These are phyloP conservation scores for Haliclona indistincta DNA, from an alignment of 37 sponge, comb jelly and placozoan species.

Conservation along the genomic window DNA sequence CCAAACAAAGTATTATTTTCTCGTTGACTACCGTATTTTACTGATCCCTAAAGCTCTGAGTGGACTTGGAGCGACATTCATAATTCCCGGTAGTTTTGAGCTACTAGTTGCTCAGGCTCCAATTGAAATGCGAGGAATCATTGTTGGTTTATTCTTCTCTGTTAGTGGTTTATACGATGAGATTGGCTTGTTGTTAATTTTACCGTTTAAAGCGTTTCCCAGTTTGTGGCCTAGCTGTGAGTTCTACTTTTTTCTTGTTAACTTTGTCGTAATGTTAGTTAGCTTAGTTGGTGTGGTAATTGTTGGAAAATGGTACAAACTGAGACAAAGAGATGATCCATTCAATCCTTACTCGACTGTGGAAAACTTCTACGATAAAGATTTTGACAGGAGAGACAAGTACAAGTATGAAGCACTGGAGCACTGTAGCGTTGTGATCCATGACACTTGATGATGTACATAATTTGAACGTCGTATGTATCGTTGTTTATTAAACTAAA, in stretches of 20 bases:
- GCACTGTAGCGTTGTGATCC: no score
- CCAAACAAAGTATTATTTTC: no score
- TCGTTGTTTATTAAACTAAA: no score
- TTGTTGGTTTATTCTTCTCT: neutral
- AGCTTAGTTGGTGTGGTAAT: neutral
- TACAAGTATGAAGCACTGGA: no score
- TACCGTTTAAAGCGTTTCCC: neutral
- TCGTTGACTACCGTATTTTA: no score
- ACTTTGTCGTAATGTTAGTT: neutral
- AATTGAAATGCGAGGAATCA: neutral
- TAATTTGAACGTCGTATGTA: no score
- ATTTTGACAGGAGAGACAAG: neutral
- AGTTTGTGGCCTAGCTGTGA: neutral
- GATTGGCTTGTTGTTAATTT: neutral
- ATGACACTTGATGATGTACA: no score
- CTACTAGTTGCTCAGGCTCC: conserved; percentile 8
- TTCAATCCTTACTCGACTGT: neutral
- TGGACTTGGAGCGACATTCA: neutral
- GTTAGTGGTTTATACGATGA: neutral
- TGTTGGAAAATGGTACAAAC: neutral
- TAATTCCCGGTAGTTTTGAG: neutral
- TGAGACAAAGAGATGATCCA: neutral
- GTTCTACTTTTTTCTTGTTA: neutral
- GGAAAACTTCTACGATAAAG: neutral
- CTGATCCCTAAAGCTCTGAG: neutral